These are phyloP conservation scores for Sylvicapra grimmia DNA, from an alignment of 2,113 vertebrate genomes.

Conservation along the genomic window DNA sequence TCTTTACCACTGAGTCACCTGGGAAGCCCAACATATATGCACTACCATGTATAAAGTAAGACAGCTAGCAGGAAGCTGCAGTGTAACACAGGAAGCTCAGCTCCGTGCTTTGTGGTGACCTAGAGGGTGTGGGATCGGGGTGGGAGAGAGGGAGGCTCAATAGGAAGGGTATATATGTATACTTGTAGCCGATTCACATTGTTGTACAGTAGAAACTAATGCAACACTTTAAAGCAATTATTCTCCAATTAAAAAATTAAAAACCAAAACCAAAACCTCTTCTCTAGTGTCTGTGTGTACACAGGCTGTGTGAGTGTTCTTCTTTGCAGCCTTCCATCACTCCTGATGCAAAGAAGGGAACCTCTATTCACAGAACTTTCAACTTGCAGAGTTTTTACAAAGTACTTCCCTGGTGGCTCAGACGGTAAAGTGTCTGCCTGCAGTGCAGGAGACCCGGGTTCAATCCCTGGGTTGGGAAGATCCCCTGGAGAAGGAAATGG, in stretches of 20 bases:
- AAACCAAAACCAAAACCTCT: background rate
- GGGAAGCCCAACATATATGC: background rate
- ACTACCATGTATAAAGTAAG: background rate
- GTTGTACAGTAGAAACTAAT: background rate
- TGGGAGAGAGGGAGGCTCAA: background rate
- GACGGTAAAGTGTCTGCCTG: too few species aligned
- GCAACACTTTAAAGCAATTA: background rate
- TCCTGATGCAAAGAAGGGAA: background rate
- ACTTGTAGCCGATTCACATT: background rate
- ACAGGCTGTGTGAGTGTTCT: background rate
- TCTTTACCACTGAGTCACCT: background rate
- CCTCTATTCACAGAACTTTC: conserved; percentile 16
- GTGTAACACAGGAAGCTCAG: background rate
- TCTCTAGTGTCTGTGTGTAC: background rate
- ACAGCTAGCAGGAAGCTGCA: background rate
- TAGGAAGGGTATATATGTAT: background rate
- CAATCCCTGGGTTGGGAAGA: too few species aligned
- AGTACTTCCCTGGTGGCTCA: background rate
- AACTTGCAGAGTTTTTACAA: conserved; percentile 37
- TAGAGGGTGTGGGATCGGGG: background rate
- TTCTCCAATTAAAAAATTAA: background rate
- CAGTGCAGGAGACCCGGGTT: too few species aligned
- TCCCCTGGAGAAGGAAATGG: too few species aligned
- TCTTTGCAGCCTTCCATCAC: conserved; percentile 8
- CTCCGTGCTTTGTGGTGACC: background rate